These are phyloP conservation scores for Mycetomoellerius zeteki DNA, from an alignment of 1,140 invertebrate species.

Conservation along the genomic window DNA sequence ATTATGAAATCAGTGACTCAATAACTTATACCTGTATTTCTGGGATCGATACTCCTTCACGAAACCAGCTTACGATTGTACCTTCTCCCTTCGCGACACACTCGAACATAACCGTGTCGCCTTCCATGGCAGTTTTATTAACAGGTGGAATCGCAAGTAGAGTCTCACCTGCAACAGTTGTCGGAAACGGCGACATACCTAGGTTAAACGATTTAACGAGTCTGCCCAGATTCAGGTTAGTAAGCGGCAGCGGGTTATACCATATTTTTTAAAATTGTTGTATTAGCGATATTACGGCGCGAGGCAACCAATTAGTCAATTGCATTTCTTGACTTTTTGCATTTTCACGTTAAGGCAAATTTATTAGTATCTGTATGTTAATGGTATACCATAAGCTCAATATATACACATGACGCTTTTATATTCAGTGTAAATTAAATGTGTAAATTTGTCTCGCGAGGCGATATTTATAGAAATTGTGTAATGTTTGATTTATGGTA, in stretches of 20 bases:
- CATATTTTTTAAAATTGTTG: background rate
- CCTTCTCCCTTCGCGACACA: conserved; percentile 91
- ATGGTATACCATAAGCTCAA: conserved; percentile 23
- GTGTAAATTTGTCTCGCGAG: background rate
- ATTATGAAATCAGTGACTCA: background rate
- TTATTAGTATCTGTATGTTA: conserved; percentile 39
- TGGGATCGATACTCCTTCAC: conserved; percentile 89
- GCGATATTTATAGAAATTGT: background rate
- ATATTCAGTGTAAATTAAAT: background rate
- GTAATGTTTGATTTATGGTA: background rate
- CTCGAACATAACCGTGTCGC: conserved; percentile 93
- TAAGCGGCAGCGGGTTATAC: conserved; percentile 76
- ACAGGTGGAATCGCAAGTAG: conserved; percentile 94
- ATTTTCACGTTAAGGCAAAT: conserved; percentile 24
- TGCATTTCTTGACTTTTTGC: conserved; percentile 28
- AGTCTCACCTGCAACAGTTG: conserved; percentile 92
- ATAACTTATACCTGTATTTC: conserved; percentile 85
- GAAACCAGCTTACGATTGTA: conserved; percentile 90
- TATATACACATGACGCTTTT: conserved; percentile 37
- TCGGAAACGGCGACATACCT: conserved; percentile 84
- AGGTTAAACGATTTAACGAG: conserved; percentile 86
- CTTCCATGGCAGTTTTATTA: conserved; percentile 96
- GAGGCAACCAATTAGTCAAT: conserved; percentile 50
- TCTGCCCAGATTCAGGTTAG: conserved; percentile 84
- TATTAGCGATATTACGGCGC: conserved; percentile 17